Conservation (phyloP, 2,113 vertebrate species). For the Colistium nudipinnis region DNA sequence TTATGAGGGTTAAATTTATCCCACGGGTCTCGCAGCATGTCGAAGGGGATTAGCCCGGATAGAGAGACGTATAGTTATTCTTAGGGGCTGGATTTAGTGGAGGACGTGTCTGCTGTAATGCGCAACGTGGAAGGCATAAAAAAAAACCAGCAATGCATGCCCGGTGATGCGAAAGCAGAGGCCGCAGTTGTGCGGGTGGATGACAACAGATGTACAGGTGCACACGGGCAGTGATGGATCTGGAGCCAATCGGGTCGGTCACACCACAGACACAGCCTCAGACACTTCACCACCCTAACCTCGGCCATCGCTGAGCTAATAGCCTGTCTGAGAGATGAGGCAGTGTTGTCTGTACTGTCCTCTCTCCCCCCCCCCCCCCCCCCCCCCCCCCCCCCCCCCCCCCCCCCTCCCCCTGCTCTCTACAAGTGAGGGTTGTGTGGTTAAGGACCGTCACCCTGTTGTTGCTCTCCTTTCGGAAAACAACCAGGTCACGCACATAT, state of each 20-base stretch:
- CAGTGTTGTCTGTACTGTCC: too few species aligned
- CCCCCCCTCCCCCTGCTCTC: not conserved
- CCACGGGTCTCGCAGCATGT: constrained; percentile 37
- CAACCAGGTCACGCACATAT: not conserved
- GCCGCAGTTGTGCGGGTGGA: constrained; percentile 33
- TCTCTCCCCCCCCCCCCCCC: not conserved
- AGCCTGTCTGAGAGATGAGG: constrained; percentile 44
- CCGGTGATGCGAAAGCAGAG: not conserved
- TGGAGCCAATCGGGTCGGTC: constrained; percentile 31
- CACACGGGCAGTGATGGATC: constrained; percentile 44
- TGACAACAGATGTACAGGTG: constrained; percentile 24
- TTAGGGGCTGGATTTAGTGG: constrained; percentile 57
- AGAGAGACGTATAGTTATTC: constrained; percentile 60
- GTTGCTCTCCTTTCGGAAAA: constrained; percentile 1
- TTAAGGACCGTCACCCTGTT: not conserved
- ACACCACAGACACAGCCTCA: constrained; percentile 1
- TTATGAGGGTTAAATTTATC: constrained; percentile 52
- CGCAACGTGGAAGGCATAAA: constrained; percentile 40
- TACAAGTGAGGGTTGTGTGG: not conserved
- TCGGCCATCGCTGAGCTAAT: constrained; percentile 44
- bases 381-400: not conserved
- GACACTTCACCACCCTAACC: not conserved
- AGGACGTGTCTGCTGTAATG: constrained; percentile 35
- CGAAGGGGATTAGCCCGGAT: constrained; percentile 70
- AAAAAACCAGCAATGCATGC: constrained; percentile 29